Conservation (phyloP, 2,797 vertebrate genomes). For the Peromyscus attwateri region DNA sequence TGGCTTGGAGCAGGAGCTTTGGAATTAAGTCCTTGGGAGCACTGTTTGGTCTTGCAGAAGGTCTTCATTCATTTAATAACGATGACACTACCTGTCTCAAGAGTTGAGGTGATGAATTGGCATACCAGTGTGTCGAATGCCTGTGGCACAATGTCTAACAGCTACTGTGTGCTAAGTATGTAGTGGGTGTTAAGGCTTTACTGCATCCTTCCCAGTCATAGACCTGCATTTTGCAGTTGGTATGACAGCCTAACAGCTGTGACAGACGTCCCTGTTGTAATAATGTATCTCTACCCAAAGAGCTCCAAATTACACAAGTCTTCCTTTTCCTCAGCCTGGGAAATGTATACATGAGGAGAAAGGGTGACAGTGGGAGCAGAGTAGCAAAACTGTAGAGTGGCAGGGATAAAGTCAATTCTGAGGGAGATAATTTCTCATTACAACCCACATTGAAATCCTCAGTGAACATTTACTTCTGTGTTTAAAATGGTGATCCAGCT, state of each 20-base stretch:
- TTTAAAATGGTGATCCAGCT: neutral
- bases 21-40: conserved; percentile 36
- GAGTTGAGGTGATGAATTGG: neutral
- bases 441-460: neutral
- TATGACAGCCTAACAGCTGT: neutral
- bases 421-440: neutral
- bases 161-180: neutral
- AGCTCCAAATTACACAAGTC: neutral
- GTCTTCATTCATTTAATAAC: conserved; percentile 44
- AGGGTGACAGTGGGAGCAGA: neutral
- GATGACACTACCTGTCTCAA: neutral
- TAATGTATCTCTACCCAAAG: neutral
- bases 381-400: neutral
- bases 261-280: neutral
- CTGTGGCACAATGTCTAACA: neutral
- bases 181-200: neutral
- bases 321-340: neutral
- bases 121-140: neutral
- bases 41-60: conserved; percentile 19
- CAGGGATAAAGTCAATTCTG: neutral
- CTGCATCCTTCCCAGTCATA: neutral
- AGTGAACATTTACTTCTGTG: neutral
- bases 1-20: neutral
- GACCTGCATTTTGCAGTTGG: neutral
- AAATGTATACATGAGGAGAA: neutral